phyloP scores from a whole-genome alignment of 2,797 vertebrate species.

The Pterois miles region DNA sequence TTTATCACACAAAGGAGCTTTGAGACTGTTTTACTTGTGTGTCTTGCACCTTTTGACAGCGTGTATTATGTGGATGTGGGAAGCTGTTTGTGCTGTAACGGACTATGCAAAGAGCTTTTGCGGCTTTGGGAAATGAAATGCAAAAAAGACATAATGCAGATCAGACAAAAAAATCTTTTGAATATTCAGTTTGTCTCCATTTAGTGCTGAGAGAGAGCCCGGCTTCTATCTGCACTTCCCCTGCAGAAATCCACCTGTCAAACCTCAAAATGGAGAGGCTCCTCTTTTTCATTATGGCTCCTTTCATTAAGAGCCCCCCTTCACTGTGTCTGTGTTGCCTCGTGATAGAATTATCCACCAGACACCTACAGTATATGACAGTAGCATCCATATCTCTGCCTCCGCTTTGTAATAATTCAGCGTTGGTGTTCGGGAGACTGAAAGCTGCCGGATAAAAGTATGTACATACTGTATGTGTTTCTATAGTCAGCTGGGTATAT shows the following conservation, averaged over 20 bases:
- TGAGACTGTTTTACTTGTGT: not conserved
- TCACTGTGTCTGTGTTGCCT: conserved; percentile 21
- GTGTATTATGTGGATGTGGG: not conserved
- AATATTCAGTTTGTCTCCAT: conserved; percentile 62
- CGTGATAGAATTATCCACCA: conserved; percentile 38
- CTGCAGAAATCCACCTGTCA: conserved; percentile 60
- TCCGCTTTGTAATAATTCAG: conserved; percentile 41
- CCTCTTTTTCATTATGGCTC: conserved; percentile 38
- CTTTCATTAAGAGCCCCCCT: conserved; percentile 44
- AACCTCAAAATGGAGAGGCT: conserved; percentile 57
- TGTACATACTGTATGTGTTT: conserved; percentile 7
- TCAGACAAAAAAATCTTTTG: conserved; percentile 38
- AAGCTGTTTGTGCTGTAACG: conserved; percentile 21
- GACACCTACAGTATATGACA: conserved; percentile 34
- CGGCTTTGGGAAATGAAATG: conserved; percentile 26
- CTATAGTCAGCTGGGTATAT: not conserved
- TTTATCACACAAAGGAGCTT: conserved; percentile 6
- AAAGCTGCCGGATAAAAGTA: conserved; percentile 14
- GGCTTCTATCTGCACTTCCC: conserved; percentile 27
- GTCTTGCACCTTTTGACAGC: conserved; percentile 10
- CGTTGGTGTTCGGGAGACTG: conserved; percentile 2
- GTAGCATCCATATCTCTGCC: conserved; percentile 27
- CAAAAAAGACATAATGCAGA: conserved; percentile 38
- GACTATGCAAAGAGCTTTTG: conserved; percentile 33
- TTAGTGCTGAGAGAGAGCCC: conserved; percentile 33